Base-by-base conservation (phyloP, 2,888 invertebrate species). In the Oegoconia quadripuncta region DNA sequence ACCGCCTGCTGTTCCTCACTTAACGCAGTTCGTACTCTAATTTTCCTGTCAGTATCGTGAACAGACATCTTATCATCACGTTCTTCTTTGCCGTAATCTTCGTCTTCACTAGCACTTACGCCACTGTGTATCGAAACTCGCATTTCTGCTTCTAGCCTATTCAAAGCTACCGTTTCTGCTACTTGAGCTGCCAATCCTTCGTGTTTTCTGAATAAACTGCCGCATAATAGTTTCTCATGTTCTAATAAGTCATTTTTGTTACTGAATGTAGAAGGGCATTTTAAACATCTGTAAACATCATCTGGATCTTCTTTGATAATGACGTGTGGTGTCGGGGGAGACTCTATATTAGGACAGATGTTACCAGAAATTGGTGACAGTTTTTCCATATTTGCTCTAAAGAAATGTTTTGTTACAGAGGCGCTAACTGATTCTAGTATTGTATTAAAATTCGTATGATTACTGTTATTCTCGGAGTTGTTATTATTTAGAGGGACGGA, bases 1-100 rank as follows among this genome's bases (percentile, higher is more conserved):
- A 97, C 90, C 28, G 92, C 91, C 63, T 98, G 92, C 73, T 99
- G 98, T 66, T 97, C 97, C 63, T 98, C 98, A 28, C 95, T 96
- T 47, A 99, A 94, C 48, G 97, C 92, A 5, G 98, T 98, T 41
- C 99, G 91, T 1, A 97, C 97, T 53, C 98, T 91, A 9, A 96
- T 96, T 71, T 96, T 94, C 48, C 95, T 90, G 26, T 93, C 94
- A 13, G 88, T 89, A 55, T 92, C 92, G 35, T 88, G 84, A 37
- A 89, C 77, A 23, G 89, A 80, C 27, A 87, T 88, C 60, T 88
- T 89, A 40, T 90, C 89, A 38, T 89, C 82, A n/a, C 78, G 74
- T 15, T 83, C 80, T 35, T 87, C 81, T 58, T 84, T 88, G 31
- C 77, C 74, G 37, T 80, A 83, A 49, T 89, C 90, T 50, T 91